A percentile compares a stretch with the other conserved stretches of the same genome.
These are phyloP conservation scores for Hirtodrosophila trivittata DNA, from an alignment of 2,888 invertebrate genomes.

Conservation along the genomic window DNA sequence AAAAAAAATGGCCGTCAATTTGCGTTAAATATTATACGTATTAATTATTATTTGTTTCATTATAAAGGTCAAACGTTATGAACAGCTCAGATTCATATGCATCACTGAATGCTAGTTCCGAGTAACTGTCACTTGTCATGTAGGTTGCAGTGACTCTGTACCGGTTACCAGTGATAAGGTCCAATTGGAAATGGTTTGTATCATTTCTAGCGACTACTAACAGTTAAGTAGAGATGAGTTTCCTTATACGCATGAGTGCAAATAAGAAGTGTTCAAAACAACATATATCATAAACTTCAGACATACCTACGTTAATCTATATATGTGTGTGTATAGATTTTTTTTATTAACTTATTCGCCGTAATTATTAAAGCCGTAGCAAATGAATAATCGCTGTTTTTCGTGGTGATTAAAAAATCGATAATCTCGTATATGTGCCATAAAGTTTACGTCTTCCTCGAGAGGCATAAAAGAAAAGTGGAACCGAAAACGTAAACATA, in stretches of 20 bases:
- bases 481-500: conserved; percentile 45
- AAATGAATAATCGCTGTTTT: conserved; percentile 16
- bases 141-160: no score
- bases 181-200: no score
- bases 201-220: no score
- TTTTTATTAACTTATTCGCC: conserved; percentile 15
- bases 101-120: no score
- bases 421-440: conserved; percentile 41
- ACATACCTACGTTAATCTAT: conserved; percentile 26
- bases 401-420: conserved; percentile 21
- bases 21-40: no score
- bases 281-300: conserved; percentile 47
- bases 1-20: no score
- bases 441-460: conserved; percentile 15
- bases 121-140: no score
- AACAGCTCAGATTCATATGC: no score
- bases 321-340: conserved; percentile 9
- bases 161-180: no score
- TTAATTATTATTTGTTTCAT: no score
- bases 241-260: conserved; percentile 53
- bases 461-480: conserved; percentile 21
- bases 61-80: no score
- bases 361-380: conserved; percentile 10
- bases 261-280: conserved; percentile 54
- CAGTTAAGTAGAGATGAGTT: no score